phyloP scores from a whole-genome alignment of 2,113 vertebrate species.

The Chaetura pelagica region DNA sequence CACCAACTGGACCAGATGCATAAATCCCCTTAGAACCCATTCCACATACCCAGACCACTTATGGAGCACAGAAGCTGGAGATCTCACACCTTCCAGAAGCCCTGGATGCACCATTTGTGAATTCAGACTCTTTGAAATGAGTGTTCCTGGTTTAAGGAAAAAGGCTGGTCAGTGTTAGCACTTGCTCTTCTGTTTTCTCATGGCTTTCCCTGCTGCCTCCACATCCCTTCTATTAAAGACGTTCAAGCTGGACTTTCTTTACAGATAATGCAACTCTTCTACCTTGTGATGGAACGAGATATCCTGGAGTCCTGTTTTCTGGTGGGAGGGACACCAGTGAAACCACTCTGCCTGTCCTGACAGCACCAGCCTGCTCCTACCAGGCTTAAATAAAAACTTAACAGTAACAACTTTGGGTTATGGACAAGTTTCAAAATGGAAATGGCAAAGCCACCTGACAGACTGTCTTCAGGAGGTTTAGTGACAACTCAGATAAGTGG shows the following conservation, averaged over 20 bases:
- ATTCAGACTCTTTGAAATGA: background rate
- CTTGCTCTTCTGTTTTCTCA: background rate
- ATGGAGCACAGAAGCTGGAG: background rate
- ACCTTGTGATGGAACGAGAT: background rate
- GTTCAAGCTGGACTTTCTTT: no score
- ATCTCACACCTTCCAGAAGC: background rate
- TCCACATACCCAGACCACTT: rapidly evolving
- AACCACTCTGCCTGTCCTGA: background rate
- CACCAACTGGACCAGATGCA: background rate
- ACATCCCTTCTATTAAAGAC: no score
- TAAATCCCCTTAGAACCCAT: background rate
- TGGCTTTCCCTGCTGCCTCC: background rate
- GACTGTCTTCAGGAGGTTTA: background rate
- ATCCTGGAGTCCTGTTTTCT: background rate
- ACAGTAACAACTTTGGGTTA: background rate
- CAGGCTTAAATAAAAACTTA: background rate
- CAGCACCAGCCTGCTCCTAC: background rate
- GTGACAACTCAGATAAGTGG: background rate
- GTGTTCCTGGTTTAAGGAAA: background rate
- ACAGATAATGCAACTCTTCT: background rate
- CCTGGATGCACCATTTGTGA: background rate
- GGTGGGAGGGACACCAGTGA: background rate
- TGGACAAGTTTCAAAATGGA: background rate
- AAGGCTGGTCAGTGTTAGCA: background rate
- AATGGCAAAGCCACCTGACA: background rate